phyloP scores from a whole-genome alignment of 2,113 vertebrate genomes.

The Coryphaenoides rupestris region DNA sequence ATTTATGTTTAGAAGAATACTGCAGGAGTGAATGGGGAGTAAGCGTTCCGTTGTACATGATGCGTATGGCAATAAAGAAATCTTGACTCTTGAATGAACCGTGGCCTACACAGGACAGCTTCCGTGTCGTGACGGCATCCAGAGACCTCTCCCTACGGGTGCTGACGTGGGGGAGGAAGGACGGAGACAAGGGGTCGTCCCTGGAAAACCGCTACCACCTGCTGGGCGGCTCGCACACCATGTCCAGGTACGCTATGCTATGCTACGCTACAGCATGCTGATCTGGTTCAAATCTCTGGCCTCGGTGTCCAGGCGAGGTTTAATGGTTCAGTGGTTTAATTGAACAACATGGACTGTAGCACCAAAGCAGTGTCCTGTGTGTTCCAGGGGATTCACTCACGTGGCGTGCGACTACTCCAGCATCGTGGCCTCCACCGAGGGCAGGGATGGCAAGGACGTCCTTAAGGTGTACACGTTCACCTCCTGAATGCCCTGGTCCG shows the following conservation, averaged over 20 bases:
- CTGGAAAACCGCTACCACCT: constrained; percentile 72
- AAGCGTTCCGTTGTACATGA: too few relatives aligned
- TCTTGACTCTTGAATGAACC: too few relatives aligned
- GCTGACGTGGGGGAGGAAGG: constrained; percentile 67
- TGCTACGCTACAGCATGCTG: not conserved
- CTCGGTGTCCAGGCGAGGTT: not conserved
- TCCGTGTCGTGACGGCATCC: constrained; percentile 73
- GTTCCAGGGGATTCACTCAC: constrained; percentile 66
- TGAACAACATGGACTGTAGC: too few relatives aligned
- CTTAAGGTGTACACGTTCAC: constrained; percentile 72
- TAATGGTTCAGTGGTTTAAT: not conserved
- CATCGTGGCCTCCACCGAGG: constrained; percentile 66
- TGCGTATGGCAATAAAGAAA: too few relatives aligned
- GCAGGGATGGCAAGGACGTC: constrained; percentile 65
- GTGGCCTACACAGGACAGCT: constrained; percentile 59
- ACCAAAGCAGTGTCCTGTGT: constrained; percentile 8
- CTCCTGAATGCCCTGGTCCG: constrained; percentile 48
- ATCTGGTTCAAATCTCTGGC: not conserved
- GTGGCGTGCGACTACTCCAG: constrained; percentile 73
- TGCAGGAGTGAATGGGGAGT: too few relatives aligned
- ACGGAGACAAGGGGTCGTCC: constrained; percentile 41
- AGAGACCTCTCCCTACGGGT: constrained; percentile 71
- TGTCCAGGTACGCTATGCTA: constrained; percentile 65
- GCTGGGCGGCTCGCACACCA: constrained; percentile 69
- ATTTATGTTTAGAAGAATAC: too few relatives aligned